Evolutionary conservation across 2,113 vertebrate species (phyloP).

Genomic region (Nymphicus hollandicus): DNA sequence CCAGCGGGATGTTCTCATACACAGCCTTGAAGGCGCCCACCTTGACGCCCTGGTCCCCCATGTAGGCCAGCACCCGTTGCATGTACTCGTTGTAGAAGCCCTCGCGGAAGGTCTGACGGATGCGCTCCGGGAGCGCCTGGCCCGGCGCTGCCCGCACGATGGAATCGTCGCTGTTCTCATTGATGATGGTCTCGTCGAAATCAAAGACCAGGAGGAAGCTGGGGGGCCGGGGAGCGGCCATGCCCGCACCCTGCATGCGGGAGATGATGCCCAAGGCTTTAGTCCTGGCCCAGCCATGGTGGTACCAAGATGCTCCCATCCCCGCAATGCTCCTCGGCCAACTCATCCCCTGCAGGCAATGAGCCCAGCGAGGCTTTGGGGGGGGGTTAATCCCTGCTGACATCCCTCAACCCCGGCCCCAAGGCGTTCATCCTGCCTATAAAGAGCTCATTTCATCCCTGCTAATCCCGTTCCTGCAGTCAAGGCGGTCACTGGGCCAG

Average conservation of each 20-base stretch:
- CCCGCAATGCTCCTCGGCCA: background rate
- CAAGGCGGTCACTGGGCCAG: background rate
- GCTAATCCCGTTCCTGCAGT: background rate
- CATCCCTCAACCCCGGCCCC: background rate
- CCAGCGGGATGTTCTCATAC: constrained; percentile 87
- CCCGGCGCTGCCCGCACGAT: constrained; percentile 82
- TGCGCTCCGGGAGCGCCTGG: constrained; percentile 79
- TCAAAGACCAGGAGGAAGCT: constrained; percentile 92
- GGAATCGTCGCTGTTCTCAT: constrained; percentile 92
- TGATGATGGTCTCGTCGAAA: constrained; percentile 95
- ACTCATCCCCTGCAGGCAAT: background rate
- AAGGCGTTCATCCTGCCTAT: background rate
- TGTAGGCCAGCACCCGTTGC: constrained; percentile 85
- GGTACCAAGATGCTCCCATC: background rate
- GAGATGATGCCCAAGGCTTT: background rate
- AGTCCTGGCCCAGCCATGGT: background rate
- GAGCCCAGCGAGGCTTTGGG: background rate
- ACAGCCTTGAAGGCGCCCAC: constrained; percentile 76
- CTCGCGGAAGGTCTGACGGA: constrained; percentile 84
- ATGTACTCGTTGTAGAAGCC: constrained; percentile 93
- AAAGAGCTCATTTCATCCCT: background rate
- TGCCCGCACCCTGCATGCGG: constrained; percentile 71
- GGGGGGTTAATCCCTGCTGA: background rate
- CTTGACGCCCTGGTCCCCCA: constrained; percentile 88
- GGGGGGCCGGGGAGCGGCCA: constrained; percentile 74